A percentile compares a stretch with the other conserved stretches of the same genome.
Conservation (phyloP, 2,888 invertebrate species). For the Philereme transversata region DNA sequence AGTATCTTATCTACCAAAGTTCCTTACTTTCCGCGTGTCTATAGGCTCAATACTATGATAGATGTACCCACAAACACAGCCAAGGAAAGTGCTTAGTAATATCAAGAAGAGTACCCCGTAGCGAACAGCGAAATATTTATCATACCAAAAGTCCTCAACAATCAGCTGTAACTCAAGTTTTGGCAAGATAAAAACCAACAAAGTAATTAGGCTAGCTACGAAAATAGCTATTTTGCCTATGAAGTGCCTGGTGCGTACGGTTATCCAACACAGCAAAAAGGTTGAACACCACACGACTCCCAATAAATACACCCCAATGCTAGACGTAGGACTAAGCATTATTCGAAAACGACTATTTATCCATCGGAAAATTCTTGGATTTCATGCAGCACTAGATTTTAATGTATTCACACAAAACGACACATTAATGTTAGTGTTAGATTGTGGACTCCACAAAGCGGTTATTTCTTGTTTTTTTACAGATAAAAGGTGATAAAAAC, state of each 20-base stretch:
- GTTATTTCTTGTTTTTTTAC: slow-evolving; percentile 45
- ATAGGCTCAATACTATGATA: slow-evolving; percentile 62
- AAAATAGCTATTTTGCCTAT: slow-evolving; percentile 85
- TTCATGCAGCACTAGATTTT: slow-evolving; percentile 54
- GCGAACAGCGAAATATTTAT: slow-evolving; percentile 63
- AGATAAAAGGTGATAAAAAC: slow-evolving; percentile 41
- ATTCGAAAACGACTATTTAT: slow-evolving; percentile 39
- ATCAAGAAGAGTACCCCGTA: slow-evolving; percentile 59
- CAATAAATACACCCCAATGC: slow-evolving; percentile 87
- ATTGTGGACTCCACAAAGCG: slow-evolving; percentile 44
- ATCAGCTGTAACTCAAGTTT: slow-evolving; percentile 64
- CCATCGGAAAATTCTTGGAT: slow-evolving; percentile 37
- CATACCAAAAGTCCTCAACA: slow-evolving; percentile 77
- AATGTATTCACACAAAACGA: slow-evolving; percentile 46
- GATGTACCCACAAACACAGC: slow-evolving; percentile 59
- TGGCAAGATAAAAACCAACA: slow-evolving; percentile 85
- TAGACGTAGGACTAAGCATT: slow-evolving; percentile 77
- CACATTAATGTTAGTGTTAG: slow-evolving; percentile 46
- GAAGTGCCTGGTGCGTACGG: slow-evolving; percentile 86
- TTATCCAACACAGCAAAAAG: slow-evolving; percentile 85
- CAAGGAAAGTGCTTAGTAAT: slow-evolving; percentile 55
- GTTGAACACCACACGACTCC: slow-evolving; percentile 86
- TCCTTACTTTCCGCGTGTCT: slow-evolving; percentile 64
- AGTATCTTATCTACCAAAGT: slow-evolving; percentile 50
- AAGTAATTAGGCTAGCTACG: slow-evolving; percentile 81